phyloP scores from a whole-genome alignment of 2,113 vertebrate species.

The Zosterops pallidus region DNA sequence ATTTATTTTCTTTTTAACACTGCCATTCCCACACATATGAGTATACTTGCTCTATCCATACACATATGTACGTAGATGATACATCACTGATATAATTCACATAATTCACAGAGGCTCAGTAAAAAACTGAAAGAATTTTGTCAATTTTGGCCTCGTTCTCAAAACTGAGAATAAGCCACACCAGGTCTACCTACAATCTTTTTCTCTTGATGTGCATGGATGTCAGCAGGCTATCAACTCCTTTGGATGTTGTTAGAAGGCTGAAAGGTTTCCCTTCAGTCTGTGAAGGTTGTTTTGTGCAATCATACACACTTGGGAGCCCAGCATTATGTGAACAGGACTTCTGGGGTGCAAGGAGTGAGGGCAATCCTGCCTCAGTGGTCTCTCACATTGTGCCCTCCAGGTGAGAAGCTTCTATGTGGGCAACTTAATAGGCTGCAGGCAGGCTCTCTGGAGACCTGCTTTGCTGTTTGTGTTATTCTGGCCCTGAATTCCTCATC shows the following conservation, averaged over 20 bases:
- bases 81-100: neutral
- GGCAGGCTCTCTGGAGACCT: neutral
- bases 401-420: neutral
- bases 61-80: neutral
- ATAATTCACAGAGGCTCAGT: neutral
- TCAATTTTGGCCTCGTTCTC: neutral
- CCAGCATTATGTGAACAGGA: neutral
- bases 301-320: rapidly evolving
- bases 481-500: neutral
- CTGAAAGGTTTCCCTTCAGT: neutral
- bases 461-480: neutral
- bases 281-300: neutral
- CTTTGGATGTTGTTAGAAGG: neutral
- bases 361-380: neutral
- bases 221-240: neutral
- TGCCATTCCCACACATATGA: neutral
- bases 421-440: neutral
- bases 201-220: neutral
- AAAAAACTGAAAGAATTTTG: neutral
- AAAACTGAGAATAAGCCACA: neutral
- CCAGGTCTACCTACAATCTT: neutral
- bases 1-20: conserved; percentile 27
- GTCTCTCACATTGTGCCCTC: neutral
- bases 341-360: neutral
- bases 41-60: neutral